Conservation (phyloP, 2,888 invertebrate species). For the Torymus texanus region DNA sequence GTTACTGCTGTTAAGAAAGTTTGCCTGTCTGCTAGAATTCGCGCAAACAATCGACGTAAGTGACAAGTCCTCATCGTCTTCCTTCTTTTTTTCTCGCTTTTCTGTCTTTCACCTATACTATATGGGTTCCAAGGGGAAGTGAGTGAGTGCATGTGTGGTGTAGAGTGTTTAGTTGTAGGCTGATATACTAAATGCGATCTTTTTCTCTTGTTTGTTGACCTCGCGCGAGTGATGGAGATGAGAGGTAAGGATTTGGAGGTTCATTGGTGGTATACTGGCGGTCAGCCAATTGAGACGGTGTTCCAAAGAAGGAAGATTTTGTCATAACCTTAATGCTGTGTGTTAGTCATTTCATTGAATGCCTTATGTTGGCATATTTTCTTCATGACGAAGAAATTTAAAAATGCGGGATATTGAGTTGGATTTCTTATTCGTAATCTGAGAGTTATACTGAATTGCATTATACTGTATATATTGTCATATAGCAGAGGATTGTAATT, state of each 20-base stretch:
- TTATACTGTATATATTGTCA: neutral
- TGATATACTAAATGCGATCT: conserved; percentile 8
- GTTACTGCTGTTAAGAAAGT: conserved; percentile 3
- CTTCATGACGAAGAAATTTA: neutral
- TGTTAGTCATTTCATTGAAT: neutral
- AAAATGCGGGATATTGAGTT: neutral
- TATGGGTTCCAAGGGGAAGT: neutral
- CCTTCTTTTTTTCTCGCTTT: neutral
- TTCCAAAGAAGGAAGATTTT: conserved; percentile 13
- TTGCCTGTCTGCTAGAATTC: conserved; percentile 45
- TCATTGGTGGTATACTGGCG: neutral
- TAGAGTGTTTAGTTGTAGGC: neutral
- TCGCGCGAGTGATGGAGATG: conserved; percentile 3
- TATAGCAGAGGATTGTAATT: neutral
- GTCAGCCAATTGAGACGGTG: neutral
- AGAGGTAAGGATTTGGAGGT: conserved; percentile 16
- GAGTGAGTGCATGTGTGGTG: neutral
- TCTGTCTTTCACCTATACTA: neutral
- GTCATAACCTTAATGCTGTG: conserved; percentile 19
- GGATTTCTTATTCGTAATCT: neutral
- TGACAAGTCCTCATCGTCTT: conserved; percentile 20
- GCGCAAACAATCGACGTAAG: conserved; percentile 46
- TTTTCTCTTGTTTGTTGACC: conserved; percentile 10
- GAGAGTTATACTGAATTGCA: neutral
- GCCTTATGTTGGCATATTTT: neutral